These are phyloP conservation scores for Amblyopsis rosae DNA, from an alignment of 2,113 vertebrate species.

Conservation along the genomic window DNA sequence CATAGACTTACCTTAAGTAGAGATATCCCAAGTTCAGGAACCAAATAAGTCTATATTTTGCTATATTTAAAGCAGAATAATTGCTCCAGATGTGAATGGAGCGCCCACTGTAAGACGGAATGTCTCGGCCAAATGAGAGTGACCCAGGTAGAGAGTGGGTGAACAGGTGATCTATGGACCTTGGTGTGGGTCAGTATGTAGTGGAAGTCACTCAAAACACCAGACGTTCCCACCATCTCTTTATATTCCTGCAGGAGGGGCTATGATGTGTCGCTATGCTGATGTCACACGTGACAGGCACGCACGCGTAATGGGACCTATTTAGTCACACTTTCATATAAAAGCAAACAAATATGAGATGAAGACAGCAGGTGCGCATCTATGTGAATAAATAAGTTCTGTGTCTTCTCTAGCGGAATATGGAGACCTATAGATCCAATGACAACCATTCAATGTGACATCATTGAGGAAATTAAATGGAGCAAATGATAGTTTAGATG, in stretches of 20 bases:
- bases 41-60: too few relatives aligned
- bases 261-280: not conserved
- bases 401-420: too few relatives aligned
- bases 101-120: too few relatives aligned
- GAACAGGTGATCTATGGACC: not conserved
- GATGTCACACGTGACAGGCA: slow-evolving; percentile 3
- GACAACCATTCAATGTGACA: too few relatives aligned
- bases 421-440: too few relatives aligned
- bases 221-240: slow-evolving; percentile 6
- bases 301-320: not conserved
- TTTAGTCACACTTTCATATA: not conserved
- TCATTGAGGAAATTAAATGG: too few relatives aligned
- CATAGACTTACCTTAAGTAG: too few relatives aligned
- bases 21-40: too few relatives aligned
- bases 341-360: not conserved
- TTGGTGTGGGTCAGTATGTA: not conserved
- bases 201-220: not conserved
- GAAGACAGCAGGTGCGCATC: not conserved
- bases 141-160: not conserved
- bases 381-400: not conserved
- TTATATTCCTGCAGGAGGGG: slow-evolving; percentile 39
- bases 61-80: too few relatives aligned
- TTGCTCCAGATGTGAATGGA: too few relatives aligned
- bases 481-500: too few relatives aligned
- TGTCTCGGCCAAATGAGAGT: too few relatives aligned